Evolutionary conservation across 2,797 vertebrate genomes (phyloP), one percentile per base, ranked within the genome.

Genomic region (Alosa sapidissima): DNA sequence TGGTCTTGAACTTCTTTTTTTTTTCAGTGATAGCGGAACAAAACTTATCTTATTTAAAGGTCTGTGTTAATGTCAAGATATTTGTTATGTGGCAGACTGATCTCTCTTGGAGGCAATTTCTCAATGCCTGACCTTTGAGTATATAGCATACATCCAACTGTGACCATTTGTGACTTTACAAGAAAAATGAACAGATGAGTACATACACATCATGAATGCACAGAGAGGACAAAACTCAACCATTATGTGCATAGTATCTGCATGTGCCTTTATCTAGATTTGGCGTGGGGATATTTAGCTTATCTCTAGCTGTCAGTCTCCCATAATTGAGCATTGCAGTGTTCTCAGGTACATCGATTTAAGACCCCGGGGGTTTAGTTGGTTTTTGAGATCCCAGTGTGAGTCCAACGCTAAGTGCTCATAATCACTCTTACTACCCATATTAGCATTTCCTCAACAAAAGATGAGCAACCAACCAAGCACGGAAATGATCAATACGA

Each of bases 251-350:
- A 89, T 9, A 78, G 72, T 41, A n/a, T 24, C 82, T 82, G 83
- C 87, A 8, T 87, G 86, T 91, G 89, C 89, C 87, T 92, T 91
- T 87, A 83, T 84, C 83, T 78, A 45, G 58, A 84, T 75, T 85
- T 10, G 54, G 86, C 19, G n/a, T 47, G 33, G 48, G 21, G 60
- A 83, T 84, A 4, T 45, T 47, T 41, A 78, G 19, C 41, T 6
- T 6, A 41, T 36, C 72, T 19, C 5, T 19, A 78, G 72, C 72
- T 47, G 72, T 47, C 72, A 78, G 14, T 68, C 68, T 36, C 13
- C 33, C 9, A 16, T 75, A 75, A 45, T 36, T 75, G 68, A 19
- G 68, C 68, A 75, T 75, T 36, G 41, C 68, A 45, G 68, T 75
- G 68, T 41, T 75, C 68, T 75, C 68, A 75, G 68, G 68, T 41